phyloP scores from a whole-genome alignment of 2,888 invertebrate species.

The Trichopria drosophilae region DNA sequence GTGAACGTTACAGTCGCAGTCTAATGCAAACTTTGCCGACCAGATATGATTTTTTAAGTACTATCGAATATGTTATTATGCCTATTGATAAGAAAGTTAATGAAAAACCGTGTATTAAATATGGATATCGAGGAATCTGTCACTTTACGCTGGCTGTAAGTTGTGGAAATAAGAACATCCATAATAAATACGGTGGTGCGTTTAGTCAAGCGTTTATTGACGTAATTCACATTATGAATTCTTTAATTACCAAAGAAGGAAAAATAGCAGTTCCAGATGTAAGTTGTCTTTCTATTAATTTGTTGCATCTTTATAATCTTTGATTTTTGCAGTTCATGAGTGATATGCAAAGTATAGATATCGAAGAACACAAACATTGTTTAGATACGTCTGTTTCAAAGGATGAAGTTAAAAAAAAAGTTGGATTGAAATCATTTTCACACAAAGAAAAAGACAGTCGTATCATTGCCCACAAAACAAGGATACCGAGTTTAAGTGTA shows the following conservation, averaged over 20 bases:
- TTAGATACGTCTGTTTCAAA: too few relatives aligned
- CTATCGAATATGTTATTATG: constrained; percentile 39
- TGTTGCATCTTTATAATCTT: too few relatives aligned
- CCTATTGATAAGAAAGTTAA: constrained; percentile 37
- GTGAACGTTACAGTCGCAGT: constrained; percentile 34
- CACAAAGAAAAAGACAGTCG: constrained; percentile 38
- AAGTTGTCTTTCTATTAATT: constrained; percentile 17
- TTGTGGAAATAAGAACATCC: constrained; percentile 37
- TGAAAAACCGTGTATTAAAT: constrained; percentile 38
- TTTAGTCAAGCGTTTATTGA: constrained; percentile 42
- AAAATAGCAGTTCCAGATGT: constrained; percentile 36
- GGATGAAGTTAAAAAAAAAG: too few relatives aligned
- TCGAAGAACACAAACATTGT: constrained; percentile 31
- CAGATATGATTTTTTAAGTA: constrained; percentile 36
- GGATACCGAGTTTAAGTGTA: constrained; percentile 36
- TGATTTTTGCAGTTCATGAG: constrained; percentile 29
- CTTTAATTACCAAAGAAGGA: constrained; percentile 36
- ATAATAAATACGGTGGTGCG: constrained; percentile 39
- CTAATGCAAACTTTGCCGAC: constrained; percentile 31
- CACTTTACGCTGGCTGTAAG: constrained; percentile 35
- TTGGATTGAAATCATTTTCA: constrained; percentile 30
- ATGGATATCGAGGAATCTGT: constrained; percentile 40
- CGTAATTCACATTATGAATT: constrained; percentile 32
- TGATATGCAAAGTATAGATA: constrained; percentile 31
- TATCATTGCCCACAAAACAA: constrained; percentile 37